Evolutionary conservation across 2,113 vertebrate species (phyloP).

Genomic region (Excalfactoria chinensis): DNA sequence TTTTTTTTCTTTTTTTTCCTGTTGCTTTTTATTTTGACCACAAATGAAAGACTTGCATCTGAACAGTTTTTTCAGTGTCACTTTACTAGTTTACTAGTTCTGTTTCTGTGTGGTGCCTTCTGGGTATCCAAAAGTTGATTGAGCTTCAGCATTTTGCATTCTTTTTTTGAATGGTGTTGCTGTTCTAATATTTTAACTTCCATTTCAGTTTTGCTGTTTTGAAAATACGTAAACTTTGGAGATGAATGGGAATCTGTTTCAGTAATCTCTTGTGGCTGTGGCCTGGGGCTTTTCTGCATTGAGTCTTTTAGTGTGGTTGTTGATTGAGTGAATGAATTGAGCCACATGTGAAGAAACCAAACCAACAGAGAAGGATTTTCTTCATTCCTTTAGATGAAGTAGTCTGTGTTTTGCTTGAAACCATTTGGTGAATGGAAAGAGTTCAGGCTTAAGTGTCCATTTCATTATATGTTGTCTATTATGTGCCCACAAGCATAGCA

Average conservation of each 20-base stretch:
- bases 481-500: neutral
- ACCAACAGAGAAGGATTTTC: neutral
- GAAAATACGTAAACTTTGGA: neutral
- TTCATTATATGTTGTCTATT: neutral
- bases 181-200: neutral
- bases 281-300: neutral
- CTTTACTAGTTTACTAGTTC: neutral
- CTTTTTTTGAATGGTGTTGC: neutral
- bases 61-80: neutral
- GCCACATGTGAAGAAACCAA: neutral
- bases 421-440: neutral
- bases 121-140: neutral
- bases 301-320: neutral
- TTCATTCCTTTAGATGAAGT: neutral
- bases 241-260: neutral
- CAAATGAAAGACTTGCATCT: neutral
- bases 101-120: neutral
- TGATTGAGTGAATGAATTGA: neutral
- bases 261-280: neutral
- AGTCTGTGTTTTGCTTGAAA: neutral
- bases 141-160: neutral
- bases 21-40: neutral
- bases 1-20: fast-evolving
- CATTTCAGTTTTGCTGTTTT: neutral
- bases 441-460: neutral